A percentile compares a stretch with the other conserved stretches of the same genome.
Conservation (phyloP, 1,140 invertebrate species). For the Drosophila micromelanica region DNA sequence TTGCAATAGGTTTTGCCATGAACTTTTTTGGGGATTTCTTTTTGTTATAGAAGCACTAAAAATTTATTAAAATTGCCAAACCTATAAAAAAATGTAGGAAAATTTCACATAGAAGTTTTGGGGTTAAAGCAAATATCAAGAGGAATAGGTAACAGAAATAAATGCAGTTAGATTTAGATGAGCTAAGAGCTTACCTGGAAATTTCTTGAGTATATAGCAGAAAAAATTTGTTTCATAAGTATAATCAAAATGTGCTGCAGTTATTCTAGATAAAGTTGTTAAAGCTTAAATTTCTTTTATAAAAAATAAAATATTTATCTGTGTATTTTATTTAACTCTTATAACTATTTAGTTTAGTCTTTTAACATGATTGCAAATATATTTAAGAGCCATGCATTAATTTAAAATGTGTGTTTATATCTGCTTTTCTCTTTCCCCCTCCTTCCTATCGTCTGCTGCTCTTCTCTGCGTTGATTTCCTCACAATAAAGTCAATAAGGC, state of each 20-base stretch:
- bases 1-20: conserved; percentile 8
- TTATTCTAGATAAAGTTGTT: too few species aligned
- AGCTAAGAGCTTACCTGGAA: too few species aligned
- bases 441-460: conserved; percentile 3
- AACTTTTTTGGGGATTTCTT: not conserved
- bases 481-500: conserved; percentile 72
- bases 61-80: conserved; percentile 35
- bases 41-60: conserved; percentile 12
- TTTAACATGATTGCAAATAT: not conserved
- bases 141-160: too few species aligned
- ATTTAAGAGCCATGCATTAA: conserved; percentile 35
- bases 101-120: too few species aligned
- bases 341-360: too few species aligned
- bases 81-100: not conserved
- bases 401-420: conserved; percentile 49
- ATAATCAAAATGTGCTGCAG: too few species aligned
- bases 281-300: too few species aligned
- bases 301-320: too few species aligned
- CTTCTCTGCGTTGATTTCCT: conserved; percentile 37
- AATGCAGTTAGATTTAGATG: too few species aligned
- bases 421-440: conserved; percentile 33
- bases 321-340: not conserved
- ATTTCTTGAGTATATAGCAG: too few species aligned
- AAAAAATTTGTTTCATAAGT: too few species aligned
- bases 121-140: too few species aligned